Base-by-base conservation (phyloP, 1,140 invertebrate species). In the Chironomus tepperi region DNA sequence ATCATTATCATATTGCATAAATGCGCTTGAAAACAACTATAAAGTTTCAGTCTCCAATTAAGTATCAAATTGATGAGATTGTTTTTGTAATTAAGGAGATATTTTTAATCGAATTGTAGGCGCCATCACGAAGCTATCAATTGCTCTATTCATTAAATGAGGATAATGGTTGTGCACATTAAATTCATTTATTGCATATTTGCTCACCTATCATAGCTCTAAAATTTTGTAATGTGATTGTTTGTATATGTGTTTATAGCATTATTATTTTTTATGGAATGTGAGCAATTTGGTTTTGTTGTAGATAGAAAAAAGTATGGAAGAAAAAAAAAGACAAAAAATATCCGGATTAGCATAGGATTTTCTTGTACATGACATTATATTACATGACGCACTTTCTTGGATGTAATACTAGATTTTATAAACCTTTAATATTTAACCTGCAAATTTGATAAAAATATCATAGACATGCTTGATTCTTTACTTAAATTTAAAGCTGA, bases 151-250 rank as follows among this genome's bases (percentile, higher is more conserved):
- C 24, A 5, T 34, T 34, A 2, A 34, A 34, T 34, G 24, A 34
- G 24, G 24, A 34, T 57, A 57, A 57, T 57, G n/a, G 47, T n/a
- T 57, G 47, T 57, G 47, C 47, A 57, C 12, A 57, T 57, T 57
- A 57, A 12, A 34, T 34, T 34, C 24, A 34, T 34, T 34, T 34
- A 34, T 34, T n/a, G 47, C 47, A 57, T 57, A 70, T 19, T 70
- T 70, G 19, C 65, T 70, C 10, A 70, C 65, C 65, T 70, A 70
- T 70, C 65, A 70, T 70, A 9, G 18, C 65, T 70, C 65, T 70
- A 21, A 67, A 67, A 57, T 57, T 57, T 57, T 57, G 9, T 34
- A 2, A 34, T 34, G 24, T 34, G 24, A 34, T 2, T 34, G 5
- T 34, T 34, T 57, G 47, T 57, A 57, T 57, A 57, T 12, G n/a